These are phyloP conservation scores for Channallabes apus DNA, from an alignment of 2,797 vertebrate species.

Conservation along the genomic window DNA sequence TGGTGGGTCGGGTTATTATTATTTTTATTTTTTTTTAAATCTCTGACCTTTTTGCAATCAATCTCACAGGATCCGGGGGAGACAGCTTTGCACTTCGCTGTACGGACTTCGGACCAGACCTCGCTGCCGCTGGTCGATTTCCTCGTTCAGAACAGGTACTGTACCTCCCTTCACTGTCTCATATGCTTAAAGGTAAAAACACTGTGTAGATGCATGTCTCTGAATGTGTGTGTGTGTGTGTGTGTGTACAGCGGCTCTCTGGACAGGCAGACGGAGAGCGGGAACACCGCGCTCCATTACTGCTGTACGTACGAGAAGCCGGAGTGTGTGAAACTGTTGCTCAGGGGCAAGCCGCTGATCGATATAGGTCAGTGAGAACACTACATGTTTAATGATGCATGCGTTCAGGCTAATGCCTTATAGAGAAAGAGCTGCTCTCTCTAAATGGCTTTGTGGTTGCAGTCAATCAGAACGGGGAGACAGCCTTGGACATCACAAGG, in stretches of 20 bases:
- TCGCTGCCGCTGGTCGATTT: constrained; percentile 90
- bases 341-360: constrained; percentile 84
- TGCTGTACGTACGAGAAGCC: constrained; percentile 83
- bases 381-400: background rate
- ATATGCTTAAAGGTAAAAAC: background rate
- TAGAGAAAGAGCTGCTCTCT: background rate
- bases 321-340: constrained; percentile 86
- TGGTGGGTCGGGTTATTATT: too few relatives aligned
- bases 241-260: constrained; percentile 76
- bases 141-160: constrained; percentile 89
- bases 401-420: background rate
- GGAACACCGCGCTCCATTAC: constrained; percentile 86
- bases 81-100: constrained; percentile 85
- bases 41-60: background rate
- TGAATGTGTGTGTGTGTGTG: constrained; percentile 14
- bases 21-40: background rate
- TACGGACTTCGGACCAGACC: constrained; percentile 84
- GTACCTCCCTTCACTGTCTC: background rate
- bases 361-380: constrained; percentile 75
- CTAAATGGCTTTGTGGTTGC: constrained; percentile 41
- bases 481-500: constrained; percentile 80
- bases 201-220: background rate
- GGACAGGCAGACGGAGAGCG: constrained; percentile 83
- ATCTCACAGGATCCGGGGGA: constrained; percentile 81
- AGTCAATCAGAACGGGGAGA: constrained; percentile 88